Evolutionary conservation across 2,888 invertebrate genomes (phyloP).

Genomic region (Drosophila nr. perissopoda): DNA sequence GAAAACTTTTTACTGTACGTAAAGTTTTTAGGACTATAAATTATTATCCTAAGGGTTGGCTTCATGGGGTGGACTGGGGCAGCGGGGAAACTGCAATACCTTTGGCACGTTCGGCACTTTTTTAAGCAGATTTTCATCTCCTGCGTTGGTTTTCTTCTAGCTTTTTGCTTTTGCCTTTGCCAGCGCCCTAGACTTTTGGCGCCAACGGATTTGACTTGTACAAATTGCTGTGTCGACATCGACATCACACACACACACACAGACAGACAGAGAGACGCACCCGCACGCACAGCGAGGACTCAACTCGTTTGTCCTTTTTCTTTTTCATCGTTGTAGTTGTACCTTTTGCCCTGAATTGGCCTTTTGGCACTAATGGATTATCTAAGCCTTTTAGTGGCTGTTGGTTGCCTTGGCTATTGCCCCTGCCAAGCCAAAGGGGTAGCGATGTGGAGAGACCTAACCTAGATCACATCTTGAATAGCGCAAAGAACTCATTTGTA

Average conservation of each 20-base stretch:
- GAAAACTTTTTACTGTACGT: conserved; percentile 61
- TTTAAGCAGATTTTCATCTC: conserved; percentile 75
- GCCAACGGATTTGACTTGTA: conserved; percentile 83
- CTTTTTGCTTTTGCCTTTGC: conserved; percentile 47
- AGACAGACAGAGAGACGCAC: conserved; percentile 51
- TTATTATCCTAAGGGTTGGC: conserved; percentile 62
- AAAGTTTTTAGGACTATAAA: conserved; percentile 83
- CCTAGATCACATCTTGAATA: conserved; percentile 18
- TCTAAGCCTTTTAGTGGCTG: conserved; percentile 80
- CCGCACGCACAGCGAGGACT: conserved; percentile 66
- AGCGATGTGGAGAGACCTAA: neutral
- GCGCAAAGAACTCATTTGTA: conserved; percentile 20
- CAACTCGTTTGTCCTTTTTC: conserved; percentile 37
- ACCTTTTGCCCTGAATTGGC: conserved; percentile 57
- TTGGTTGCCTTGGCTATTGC: conserved; percentile 66
- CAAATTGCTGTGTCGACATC: conserved; percentile 79
- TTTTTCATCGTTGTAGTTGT: conserved; percentile 34
- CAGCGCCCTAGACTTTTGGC: conserved; percentile 81
- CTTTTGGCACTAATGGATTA: conserved; percentile 77
- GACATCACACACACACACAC: conserved; percentile 20
- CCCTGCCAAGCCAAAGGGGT: conserved; percentile 12
- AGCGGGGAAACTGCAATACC: conserved; percentile 50
- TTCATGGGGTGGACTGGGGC: neutral
- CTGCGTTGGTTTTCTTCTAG: conserved; percentile 56
- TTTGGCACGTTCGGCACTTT: conserved; percentile 75